A percentile compares a stretch with the other conserved stretches of the same genome.
Conservation (phyloP, 1,140 invertebrate genomes). For the Drosophila mayri region DNA sequence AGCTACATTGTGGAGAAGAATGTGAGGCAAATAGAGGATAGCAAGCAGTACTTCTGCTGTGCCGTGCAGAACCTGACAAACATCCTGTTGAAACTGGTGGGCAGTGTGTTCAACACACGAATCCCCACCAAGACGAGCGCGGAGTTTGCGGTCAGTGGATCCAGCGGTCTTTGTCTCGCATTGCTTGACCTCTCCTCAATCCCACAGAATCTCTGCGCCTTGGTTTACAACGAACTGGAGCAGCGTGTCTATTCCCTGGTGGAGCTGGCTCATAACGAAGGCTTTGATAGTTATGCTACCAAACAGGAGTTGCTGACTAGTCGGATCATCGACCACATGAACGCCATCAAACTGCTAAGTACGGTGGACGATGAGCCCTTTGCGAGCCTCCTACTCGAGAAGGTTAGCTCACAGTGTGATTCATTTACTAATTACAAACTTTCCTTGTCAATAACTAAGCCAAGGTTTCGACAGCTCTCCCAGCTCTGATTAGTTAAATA, state of each 20-base stretch:
- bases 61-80: conserved; percentile 57
- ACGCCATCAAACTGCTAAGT: conserved; percentile 54
- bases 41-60: conserved; percentile 57
- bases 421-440: background rate
- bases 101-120: conserved; percentile 57
- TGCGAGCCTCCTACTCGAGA: conserved; percentile 34
- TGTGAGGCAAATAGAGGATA: conserved; percentile 41
- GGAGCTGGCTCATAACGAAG: conserved; percentile 49
- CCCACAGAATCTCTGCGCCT: conserved; percentile 54
- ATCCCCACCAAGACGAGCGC: conserved; percentile 34
- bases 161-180: fast-evolving
- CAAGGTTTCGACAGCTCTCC: background rate
- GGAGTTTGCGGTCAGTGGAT: conserved; percentile 46
- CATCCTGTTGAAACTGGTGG: conserved; percentile 62
- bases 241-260: conserved; percentile 42
- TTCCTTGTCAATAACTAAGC: conserved; percentile 1
- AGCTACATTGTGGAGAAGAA: conserved; percentile 53
- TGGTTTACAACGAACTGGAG: conserved; percentile 64
- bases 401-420: conserved; percentile 32
- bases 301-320: background rate
- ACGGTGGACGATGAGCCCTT: conserved; percentile 37
- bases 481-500: background rate
- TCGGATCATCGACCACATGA: conserved; percentile 48
- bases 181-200: background rate
- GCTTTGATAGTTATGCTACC: conserved; percentile 22